Base-by-base conservation (phyloP, 2,113 vertebrate genomes). In the Bubo scandiacus region DNA sequence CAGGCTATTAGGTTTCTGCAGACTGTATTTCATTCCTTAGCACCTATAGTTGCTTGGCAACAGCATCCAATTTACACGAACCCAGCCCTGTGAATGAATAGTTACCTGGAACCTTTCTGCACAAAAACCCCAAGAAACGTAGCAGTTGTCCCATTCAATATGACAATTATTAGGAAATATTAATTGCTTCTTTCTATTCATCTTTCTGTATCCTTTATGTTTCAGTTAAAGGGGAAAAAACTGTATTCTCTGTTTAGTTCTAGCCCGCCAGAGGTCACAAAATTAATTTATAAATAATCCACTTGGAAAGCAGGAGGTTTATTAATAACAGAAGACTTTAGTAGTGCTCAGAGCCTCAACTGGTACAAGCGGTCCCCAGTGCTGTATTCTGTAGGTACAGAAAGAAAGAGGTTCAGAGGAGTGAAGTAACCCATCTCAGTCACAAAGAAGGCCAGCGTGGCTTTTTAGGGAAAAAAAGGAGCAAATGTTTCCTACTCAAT, bases 41-140 rank as follows among this genome's bases (percentile, higher is more conserved):
- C 91, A 97, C 95, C 96, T 96, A 92, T 74, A 92, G 97, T 97
- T 97, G 96, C 96, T 96, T 97, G 96, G 97, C 95, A 95, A 96
- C 95, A 94, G 91, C 91, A 93, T 91, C 96, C 16, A 16, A 94
- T 97, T 97, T 97, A 94, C 90, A 94, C 94, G 97, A 96, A 79
- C 85, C 96, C 93, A 91, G 65, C 93, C 92, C 81, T 0, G 7
- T 78, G 95, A 94, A 95, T 94, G 95, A 95, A 90, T 92, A 66
- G 91, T 74, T 94, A 97, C 96, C 96, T 97, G 94, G 93, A 93
- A 94, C 95, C 90, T 96, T 77, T 78, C 89, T 89, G 70, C 16
- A 17, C 90, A 92, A 90, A 95, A 93, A 89, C 77, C 40, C 94
- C 1, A 9, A 96, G 94, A 95, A 94, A 90, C 3, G 0, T 62